A percentile compares a stretch with the other conserved stretches of the same genome.
phyloP scores from a whole-genome alignment of 2,888 invertebrate genomes.

The Drosophila glabriapex region DNA sequence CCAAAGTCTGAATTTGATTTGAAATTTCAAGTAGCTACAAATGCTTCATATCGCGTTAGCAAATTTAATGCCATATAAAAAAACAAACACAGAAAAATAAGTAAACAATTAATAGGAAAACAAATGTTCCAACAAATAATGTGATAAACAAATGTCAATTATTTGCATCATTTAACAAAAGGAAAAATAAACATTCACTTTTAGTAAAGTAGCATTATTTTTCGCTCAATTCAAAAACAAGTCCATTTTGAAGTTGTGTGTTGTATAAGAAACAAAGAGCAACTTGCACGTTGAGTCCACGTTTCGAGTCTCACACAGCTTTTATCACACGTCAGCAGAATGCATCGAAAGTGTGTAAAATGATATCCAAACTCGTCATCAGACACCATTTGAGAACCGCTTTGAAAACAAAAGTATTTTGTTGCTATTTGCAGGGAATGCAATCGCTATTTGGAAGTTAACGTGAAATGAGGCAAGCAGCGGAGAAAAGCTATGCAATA shows the following conservation, averaged over 20 bases:
- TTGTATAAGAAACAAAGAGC: neutral
- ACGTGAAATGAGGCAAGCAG: neutral
- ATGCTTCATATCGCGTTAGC: slow-evolving; percentile 26
- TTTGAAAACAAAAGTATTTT: slow-evolving; percentile 23
- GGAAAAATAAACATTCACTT: slow-evolving; percentile 2
- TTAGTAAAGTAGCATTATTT: neutral
- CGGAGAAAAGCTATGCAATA: slow-evolving; percentile 4
- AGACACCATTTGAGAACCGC: slow-evolving; percentile 9
- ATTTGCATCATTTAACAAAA: slow-evolving; percentile 1
- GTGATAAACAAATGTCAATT: slow-evolving; percentile 20
- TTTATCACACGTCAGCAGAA: slow-evolving; percentile 26
- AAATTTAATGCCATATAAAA: neutral
- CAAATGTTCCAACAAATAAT: slow-evolving; percentile 18
- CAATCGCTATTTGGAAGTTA: slow-evolving; percentile 27
- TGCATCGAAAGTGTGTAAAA: slow-evolving; percentile 24
- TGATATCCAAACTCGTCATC: slow-evolving; percentile 25
- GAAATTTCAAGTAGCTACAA: slow-evolving; percentile 11
- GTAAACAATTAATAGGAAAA: slow-evolving; percentile 23
- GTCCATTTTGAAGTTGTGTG: neutral
- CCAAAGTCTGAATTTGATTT: slow-evolving; percentile 28
- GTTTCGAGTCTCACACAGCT: slow-evolving; percentile 12
- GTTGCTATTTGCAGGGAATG: slow-evolving; percentile 34
- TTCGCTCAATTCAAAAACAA: neutral
- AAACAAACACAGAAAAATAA: slow-evolving; percentile 2
- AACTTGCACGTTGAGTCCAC: slow-evolving; percentile 20